Conservation (phyloP, 2,113 vertebrate genomes). For the Cryptoleucopteryx plumbea region DNA sequence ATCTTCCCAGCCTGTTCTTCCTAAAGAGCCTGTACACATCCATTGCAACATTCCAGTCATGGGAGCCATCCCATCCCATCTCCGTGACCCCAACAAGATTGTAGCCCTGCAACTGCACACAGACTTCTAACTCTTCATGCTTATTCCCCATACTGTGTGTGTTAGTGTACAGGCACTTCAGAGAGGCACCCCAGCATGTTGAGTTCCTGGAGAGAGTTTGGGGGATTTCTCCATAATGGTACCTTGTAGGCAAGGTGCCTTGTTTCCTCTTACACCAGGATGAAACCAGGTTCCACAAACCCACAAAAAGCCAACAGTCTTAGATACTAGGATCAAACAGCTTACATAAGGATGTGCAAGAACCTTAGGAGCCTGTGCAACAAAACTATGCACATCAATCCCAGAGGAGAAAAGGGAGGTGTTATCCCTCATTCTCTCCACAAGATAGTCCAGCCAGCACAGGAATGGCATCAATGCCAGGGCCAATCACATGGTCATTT, state of each 20-base stretch:
- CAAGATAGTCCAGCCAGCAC: neutral
- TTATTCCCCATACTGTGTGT: neutral
- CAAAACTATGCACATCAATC: neutral
- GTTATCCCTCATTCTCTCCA: neutral
- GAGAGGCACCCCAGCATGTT: neutral
- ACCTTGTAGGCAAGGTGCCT: neutral
- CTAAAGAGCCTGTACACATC: neutral
- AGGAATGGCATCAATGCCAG: neutral
- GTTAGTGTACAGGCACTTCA: neutral
- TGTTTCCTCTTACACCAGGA: neutral
- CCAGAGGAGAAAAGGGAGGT: neutral
- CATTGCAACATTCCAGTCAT: neutral
- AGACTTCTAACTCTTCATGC: neutral
- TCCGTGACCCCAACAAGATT: neutral
- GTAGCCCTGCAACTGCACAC: neutral
- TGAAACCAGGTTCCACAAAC: neutral
- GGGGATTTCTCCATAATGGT: neutral
- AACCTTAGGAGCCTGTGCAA: neutral
- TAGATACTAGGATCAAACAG: neutral
- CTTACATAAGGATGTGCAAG: neutral
- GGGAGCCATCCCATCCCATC: neutral
- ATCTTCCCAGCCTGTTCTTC: neutral
- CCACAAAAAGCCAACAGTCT: neutral
- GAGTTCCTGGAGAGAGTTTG: neutral
- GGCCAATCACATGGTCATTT: neutral